Percentiles rank a stretch among this genome's conserved stretches.
Evolutionary conservation across 1,140 invertebrate species (phyloP).

Genomic region (Steinernema feltiae): DNA sequence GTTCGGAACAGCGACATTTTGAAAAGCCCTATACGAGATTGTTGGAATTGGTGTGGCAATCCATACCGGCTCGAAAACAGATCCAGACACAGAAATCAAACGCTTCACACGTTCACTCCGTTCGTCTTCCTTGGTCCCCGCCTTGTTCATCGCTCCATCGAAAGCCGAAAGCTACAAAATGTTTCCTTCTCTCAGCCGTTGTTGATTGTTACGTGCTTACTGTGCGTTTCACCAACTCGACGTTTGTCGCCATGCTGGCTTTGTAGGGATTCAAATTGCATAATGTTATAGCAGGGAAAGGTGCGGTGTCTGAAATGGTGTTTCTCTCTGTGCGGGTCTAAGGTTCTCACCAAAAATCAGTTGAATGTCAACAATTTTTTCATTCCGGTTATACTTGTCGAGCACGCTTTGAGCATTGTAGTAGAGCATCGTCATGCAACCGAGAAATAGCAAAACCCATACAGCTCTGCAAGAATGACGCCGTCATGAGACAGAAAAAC

Average conservation of each 20-base stretch:
- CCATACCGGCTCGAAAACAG: constrained; percentile 32
- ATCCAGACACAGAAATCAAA: background rate
- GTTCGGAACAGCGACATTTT: constrained; percentile 25
- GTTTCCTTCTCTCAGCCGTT: background rate
- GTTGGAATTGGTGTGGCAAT: background rate
- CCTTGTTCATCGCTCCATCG: constrained; percentile 47
- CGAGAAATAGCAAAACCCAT: constrained; percentile 43
- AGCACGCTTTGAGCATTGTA: constrained; percentile 42
- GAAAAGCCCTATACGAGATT: constrained; percentile 20
- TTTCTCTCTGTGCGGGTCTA: background rate
- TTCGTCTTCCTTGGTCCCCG: constrained; percentile 31
- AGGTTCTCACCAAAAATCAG: constrained; percentile 45
- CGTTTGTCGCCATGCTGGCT: constrained; percentile 39
- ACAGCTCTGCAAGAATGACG: constrained; percentile 24
- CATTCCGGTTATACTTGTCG: constrained; percentile 47
- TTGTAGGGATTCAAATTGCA: constrained; percentile 54
- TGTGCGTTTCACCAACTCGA: constrained; percentile 40
- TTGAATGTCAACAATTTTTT: constrained; percentile 53
- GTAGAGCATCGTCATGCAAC: constrained; percentile 40
- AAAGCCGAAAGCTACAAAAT: constrained; percentile 43
- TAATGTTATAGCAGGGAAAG: constrained; percentile 49
- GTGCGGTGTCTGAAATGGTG: constrained; percentile 34
- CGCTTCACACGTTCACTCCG: constrained; percentile 19
- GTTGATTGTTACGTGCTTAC: constrained; percentile 17
- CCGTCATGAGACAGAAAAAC: background rate